Conservation (phyloP, 2,888 invertebrate genomes). For the Kuschelorhynchus macadamiae region DNA sequence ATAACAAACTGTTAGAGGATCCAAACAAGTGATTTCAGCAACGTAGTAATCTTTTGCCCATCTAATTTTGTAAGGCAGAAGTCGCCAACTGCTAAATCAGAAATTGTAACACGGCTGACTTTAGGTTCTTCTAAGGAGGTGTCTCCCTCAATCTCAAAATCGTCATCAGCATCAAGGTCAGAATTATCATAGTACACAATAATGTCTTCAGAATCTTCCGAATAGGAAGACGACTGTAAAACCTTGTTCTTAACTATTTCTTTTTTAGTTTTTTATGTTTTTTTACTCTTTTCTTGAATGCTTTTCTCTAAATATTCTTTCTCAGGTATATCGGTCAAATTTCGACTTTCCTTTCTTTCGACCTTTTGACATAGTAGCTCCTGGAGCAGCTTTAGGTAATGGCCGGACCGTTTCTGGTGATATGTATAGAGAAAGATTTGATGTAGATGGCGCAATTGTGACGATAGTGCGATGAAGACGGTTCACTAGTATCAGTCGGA, state of each 20-base stretch:
- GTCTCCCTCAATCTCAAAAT: background rate
- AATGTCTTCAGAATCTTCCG: too few species aligned
- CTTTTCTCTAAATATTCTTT: too few species aligned
- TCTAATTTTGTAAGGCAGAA: constrained; percentile 6
- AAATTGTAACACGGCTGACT: constrained; percentile 5
- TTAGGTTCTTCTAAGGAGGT: background rate
- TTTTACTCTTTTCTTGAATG: too few species aligned
- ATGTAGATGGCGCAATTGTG: too few species aligned
- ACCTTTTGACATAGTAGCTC: too few species aligned
- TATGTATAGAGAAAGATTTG: too few species aligned
- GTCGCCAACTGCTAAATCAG: constrained; percentile 15
- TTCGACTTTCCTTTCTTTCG: background rate
- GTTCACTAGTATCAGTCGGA: too few species aligned
- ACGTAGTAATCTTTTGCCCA: constrained; percentile 6
- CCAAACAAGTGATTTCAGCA: background rate
- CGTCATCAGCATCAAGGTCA: too few species aligned
- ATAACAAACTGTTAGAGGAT: constrained; percentile 2
- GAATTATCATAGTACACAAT: too few species aligned
- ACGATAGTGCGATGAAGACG: background rate
- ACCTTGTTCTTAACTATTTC: background rate
- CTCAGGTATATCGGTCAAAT: background rate
- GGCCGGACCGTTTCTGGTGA: too few species aligned
- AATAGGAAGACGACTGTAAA: too few species aligned
- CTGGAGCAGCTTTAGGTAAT: too few species aligned
- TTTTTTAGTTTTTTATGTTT: background rate